These are phyloP conservation scores for Heliconius ethilla DNA, from an alignment of 2,888 invertebrate genomes.

Conservation along the genomic window DNA sequence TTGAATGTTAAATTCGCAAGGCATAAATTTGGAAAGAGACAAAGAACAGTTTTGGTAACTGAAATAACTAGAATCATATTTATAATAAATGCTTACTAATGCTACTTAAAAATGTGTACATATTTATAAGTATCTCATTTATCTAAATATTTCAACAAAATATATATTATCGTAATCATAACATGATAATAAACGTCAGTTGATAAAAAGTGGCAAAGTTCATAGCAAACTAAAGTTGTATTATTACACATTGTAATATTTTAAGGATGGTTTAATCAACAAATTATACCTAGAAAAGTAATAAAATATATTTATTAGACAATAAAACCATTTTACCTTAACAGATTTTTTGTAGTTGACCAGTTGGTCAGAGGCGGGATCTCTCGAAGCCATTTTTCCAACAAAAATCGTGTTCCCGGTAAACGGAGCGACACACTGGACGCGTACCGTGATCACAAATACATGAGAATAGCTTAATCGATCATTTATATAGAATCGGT, in stretches of 20 bases:
- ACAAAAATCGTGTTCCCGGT: constrained; percentile 18
- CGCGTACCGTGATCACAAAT: constrained; percentile 65
- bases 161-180: constrained; percentile 9
- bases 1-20: too few species aligned
- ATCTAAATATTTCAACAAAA: background rate
- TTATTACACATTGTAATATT: background rate
- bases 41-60: too few species aligned
- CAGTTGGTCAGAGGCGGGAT: constrained; percentile 84
- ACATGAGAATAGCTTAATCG: constrained; percentile 48
- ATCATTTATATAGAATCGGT: constrained; percentile 65
- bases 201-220: constrained; percentile 11
- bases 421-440: constrained; percentile 64
- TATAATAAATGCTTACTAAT: too few species aligned
- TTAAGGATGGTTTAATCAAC: too few species aligned
- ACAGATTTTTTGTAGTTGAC: constrained; percentile 82
- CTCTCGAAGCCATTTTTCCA: constrained; percentile 76
- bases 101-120: too few species aligned
- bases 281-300: background rate
- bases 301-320: background rate
- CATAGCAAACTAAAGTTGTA: background rate
- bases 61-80: too few species aligned
- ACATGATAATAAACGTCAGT: background rate
- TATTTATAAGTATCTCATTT: background rate
- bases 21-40: too few species aligned
- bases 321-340: constrained; percentile 73